Evolutionary conservation across 2,888 invertebrate genomes (phyloP), one percentile per base, ranked within the genome.

Genomic region (Megalurothrips usitatus): DNA sequence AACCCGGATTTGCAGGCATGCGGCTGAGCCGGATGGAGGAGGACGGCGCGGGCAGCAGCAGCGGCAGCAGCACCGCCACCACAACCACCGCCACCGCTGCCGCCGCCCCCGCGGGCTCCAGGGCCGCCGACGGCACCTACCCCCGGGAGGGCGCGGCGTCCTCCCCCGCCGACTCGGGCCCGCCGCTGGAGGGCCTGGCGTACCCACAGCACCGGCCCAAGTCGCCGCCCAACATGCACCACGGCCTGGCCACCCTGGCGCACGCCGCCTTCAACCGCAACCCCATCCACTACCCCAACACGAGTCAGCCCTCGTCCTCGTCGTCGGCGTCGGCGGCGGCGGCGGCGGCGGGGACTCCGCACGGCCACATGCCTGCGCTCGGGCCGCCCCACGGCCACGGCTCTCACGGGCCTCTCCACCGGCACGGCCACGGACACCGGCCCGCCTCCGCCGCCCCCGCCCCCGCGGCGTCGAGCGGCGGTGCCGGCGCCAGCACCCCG

Each of bases 181-280:
- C 83, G 12, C 79, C 82, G 12, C 81, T 84, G 14, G 85, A 85
- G 79, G 84, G 84, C 1, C 81, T 85, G 34, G 84, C 84, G 0
- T 84, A 84, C 68, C 83, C 85, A 0, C 83, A 75, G 26, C 68
- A 85, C 81, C 82, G 84, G 80, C 83, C 84, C n/a, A 83, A 83
- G 80, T 83, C 83, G 6, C 79, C 83, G 78, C 81, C 11, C 26
- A 81, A 75, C 68, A 10, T 75, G 75, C 80, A 80, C 48, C 79
- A 78, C 58, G 86, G 87, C 78, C 83, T 88, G 63, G 86, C 87
- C 4, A 88, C 87, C 1, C 83, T 87, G 43, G 87, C 87, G 8
- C 87, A 87, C 82, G 87, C 87, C 49, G 81, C 87, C 49, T 86
- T 86, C 83, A 80, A 80, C 82, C 80, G 52, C 68, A 81, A 81